Evolutionary conservation across 2,113 vertebrate species (phyloP).

Genomic region (Paradoxurus hermaphroditus): DNA sequence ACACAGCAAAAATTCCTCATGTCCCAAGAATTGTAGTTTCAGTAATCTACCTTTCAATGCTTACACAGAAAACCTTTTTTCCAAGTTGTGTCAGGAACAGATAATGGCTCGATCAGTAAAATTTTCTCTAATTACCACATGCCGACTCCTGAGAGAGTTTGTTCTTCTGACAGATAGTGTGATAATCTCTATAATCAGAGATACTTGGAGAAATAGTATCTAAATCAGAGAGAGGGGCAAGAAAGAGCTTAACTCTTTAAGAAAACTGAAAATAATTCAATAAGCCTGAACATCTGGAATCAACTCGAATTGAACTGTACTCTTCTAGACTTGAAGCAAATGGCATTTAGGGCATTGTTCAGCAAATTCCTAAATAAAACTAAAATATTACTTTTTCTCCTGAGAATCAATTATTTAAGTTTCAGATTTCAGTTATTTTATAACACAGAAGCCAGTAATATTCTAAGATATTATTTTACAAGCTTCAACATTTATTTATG

Average conservation of each 20-base stretch:
- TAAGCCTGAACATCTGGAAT: constrained; percentile 45
- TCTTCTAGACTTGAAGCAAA: constrained; percentile 30
- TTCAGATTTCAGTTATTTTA: constrained; percentile 35
- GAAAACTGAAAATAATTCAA: constrained; percentile 33
- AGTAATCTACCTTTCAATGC: not conserved
- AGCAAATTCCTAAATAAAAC: constrained; percentile 47
- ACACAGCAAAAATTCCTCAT: not conserved
- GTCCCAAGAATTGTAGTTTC: not conserved
- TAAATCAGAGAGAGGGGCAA: not conserved
- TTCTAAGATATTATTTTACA: constrained; percentile 13
- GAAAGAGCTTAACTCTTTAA: not conserved
- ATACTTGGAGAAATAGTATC: not conserved
- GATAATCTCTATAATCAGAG: not conserved
- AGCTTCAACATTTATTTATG: not conserved
- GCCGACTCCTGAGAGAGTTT: not conserved
- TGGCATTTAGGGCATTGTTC: not conserved
- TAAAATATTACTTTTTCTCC: not conserved
- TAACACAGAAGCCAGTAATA: not conserved
- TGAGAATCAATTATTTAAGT: not conserved
- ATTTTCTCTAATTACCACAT: not conserved
- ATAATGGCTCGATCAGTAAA: not conserved
- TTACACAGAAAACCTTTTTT: not conserved
- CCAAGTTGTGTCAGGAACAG: not conserved
- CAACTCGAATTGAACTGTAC: constrained; percentile 30
- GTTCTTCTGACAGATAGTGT: not conserved